Conservation (phyloP, 2,888 invertebrate genomes). For the Chymomyza procnemis region DNA sequence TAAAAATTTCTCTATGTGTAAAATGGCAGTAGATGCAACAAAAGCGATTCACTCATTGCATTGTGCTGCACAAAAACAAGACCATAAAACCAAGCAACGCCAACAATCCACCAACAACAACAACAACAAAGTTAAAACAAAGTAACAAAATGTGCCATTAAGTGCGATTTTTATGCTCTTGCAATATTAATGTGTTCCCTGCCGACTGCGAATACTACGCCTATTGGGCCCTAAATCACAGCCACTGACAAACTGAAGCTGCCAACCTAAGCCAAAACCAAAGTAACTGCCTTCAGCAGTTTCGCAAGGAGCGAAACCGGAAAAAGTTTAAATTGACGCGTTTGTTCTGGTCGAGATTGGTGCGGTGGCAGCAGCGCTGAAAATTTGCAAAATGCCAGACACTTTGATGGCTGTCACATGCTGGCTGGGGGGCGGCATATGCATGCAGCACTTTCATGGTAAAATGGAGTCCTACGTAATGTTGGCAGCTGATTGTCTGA, state of each 20-base stretch:
- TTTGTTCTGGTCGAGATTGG: conserved; percentile 8
- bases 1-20: too few relatives aligned
- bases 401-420: not conserved
- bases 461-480: too few relatives aligned
- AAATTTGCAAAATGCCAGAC: too few relatives aligned
- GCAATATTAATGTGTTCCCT: conserved; percentile 56
- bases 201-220: conserved; percentile 30
- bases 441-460: not conserved
- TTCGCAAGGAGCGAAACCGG: not conserved
- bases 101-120: conserved; percentile 30
- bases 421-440: not conserved
- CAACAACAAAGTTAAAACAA: conserved; percentile 42
- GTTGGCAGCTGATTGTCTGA: too few relatives aligned
- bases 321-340: conserved; percentile 46
- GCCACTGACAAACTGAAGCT: not conserved
- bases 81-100: conserved; percentile 27
- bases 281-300: not conserved
- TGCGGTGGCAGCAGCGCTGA: not conserved
- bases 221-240: conserved; percentile 13
- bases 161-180: conserved; percentile 57
- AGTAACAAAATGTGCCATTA: conserved; percentile 59
- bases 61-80: conserved; percentile 6
- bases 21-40: not conserved
- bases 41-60: conserved; percentile 4
- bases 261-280: not conserved